A percentile compares a stretch with the other conserved stretches of the same genome.
These are phyloP conservation scores for Nephotettix cincticeps DNA, from an alignment of 1,140 invertebrate genomes.

Conservation along the genomic window DNA sequence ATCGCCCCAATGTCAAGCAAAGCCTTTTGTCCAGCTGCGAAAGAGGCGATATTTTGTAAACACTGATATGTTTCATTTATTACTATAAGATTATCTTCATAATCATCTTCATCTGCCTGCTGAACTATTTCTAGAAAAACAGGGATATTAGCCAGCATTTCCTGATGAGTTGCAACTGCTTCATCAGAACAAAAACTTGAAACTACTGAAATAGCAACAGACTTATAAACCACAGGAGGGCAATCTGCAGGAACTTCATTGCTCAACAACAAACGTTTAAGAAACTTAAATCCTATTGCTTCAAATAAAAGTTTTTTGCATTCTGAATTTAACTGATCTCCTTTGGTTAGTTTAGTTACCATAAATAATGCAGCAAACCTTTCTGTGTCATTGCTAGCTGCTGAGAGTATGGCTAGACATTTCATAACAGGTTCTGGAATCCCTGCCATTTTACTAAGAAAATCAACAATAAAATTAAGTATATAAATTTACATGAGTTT, in stretches of 20 bases:
- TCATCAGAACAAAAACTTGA: conserved; percentile 79
- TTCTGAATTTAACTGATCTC: conserved; percentile 67
- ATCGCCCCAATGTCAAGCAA: conserved; percentile 74
- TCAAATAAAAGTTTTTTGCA: conserved; percentile 81
- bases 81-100: conserved; percentile 80
- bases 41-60: conserved; percentile 71
- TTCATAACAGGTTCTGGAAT: conserved; percentile 78
- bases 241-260: conserved; percentile 77
- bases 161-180: conserved; percentile 73
- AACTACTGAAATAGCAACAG: conserved; percentile 80
- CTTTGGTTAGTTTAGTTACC: conserved; percentile 84
- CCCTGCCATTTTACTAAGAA: conserved; percentile 50
- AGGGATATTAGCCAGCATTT: conserved; percentile 77
- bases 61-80: conserved; percentile 86
- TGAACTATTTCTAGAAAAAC: conserved; percentile 80
- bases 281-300: conserved; percentile 82
- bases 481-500: background rate
- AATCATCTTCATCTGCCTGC: conserved; percentile 67
- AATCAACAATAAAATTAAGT: background rate
- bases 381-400: conserved; percentile 80
- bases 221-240: conserved; percentile 84
- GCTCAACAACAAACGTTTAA: conserved; percentile 73
- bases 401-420: conserved; percentile 73
- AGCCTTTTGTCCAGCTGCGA: conserved; percentile 70
- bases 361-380: conserved; percentile 89